Evolutionary conservation across 2,888 invertebrate genomes (phyloP), one percentile per base, ranked within the genome.

Genomic region (Cloeon dipterum): DNA sequence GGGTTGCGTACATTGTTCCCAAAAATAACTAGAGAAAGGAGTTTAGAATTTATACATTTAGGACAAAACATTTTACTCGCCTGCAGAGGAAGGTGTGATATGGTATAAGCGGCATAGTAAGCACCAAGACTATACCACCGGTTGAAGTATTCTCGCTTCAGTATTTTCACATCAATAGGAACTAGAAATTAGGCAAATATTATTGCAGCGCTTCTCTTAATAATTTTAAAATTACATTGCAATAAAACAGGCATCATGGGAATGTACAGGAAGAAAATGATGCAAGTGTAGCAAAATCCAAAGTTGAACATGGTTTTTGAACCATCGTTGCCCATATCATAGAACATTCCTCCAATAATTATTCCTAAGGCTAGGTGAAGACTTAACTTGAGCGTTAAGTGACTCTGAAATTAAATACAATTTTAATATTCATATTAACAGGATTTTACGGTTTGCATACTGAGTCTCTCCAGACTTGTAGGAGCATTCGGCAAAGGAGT

Each of bases 121-220:
- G 83, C 70, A 49, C 75, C 74, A 16, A 83, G 51, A 3, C 72
- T 66, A 50, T 83, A 85, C 83, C 83, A 85, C 34, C 76, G 68
- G 53, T 85, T 85, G 51, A 83, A 83, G 48, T 82, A 73, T 50
- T 85, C 83, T 34, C 79, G 59, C 51, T 81, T 82, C 8, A 83
- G 54, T 14, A 81, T 56, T 45, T 72, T 71, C 1, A 83, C 72
- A 59, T 83, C 78, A 32, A 60, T 63, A 14, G 83, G 83, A 65
- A 78, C 83, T 83, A 56, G 20, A 66, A 65, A 10, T 17, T 5
- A 17, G 32, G n/a, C 10, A 4, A 20, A 34, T 5, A 21, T 4
- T n/a, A n/a, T n/a, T n/a, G n/a, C n/a, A n/a, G n/a, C n/a, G n/a
- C n/a, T n/a, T n/a, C n/a, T 4, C 11, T 5, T 18, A 7, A 19